These are phyloP conservation scores for Phrynocephalus versicolor DNA, from an alignment of 2,113 vertebrate species.

Conservation along the genomic window DNA sequence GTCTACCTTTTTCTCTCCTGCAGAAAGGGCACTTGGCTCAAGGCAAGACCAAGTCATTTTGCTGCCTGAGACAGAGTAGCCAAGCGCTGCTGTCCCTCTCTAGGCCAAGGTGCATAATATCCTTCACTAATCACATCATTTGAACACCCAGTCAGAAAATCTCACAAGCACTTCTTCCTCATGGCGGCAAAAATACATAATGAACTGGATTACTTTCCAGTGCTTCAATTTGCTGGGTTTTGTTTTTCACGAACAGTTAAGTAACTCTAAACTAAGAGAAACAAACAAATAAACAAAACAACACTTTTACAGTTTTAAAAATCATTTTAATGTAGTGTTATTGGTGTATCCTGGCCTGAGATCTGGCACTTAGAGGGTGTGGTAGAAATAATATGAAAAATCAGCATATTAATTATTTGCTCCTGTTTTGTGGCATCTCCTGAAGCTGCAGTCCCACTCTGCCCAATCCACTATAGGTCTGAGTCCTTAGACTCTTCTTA, in stretches of 20 bases:
- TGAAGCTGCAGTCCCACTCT: background rate
- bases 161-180: background rate
- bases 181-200: background rate
- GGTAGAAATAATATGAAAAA: background rate
- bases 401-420: background rate
- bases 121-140: background rate
- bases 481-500: background rate
- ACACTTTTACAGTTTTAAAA: too few species aligned
- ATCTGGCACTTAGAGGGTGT: too few species aligned
- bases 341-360: too few species aligned
- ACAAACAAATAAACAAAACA: too few species aligned
- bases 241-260: too few species aligned
- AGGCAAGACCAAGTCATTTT: background rate
- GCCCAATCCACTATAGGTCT: background rate
- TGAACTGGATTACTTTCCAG: too few species aligned
- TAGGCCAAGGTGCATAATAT: background rate
- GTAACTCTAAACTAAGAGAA: too few species aligned
- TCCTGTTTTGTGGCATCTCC: background rate
- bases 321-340: too few species aligned
- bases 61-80: background rate
- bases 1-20: background rate
- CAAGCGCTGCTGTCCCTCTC: background rate
- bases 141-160: background rate
- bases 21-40: background rate
- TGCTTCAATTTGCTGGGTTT: too few species aligned